Conservation (phyloP, 1,140 invertebrate genomes). For the Diabrotica undecimpunctata region DNA sequence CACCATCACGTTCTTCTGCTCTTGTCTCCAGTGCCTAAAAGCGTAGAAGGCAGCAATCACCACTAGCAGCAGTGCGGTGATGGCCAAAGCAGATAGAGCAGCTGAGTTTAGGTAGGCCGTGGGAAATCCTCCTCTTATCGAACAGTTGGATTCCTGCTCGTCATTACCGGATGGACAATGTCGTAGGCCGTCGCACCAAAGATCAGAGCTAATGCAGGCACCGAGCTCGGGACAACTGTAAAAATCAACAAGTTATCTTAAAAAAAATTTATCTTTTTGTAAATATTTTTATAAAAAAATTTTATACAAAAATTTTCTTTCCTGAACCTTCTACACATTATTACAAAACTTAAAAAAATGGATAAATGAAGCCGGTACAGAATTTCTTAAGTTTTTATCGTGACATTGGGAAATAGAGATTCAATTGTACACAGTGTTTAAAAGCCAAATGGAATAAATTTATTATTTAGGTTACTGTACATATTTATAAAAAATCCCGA, state of each 20-base stretch:
- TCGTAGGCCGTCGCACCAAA: constrained; percentile 70
- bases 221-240: constrained; percentile 65
- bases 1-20: constrained; percentile 44
- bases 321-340: no score
- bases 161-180: constrained; percentile 74
- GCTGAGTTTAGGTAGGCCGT: constrained; percentile 53
- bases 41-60: constrained; percentile 37
- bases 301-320: no score
- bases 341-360: no score
- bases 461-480: no score
- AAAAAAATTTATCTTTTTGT: no score
- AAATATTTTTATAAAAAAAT: no score
- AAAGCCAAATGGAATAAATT: no score
- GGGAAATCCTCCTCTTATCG: constrained; percentile 64
- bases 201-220: constrained; percentile 66
- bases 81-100: constrained; percentile 28
- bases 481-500: no score
- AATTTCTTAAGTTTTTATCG: no score
- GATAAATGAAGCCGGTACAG: no score
- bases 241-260: constrained; percentile 25
- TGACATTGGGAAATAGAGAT: no score
- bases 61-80: constrained; percentile 32
- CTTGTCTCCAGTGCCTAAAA: constrained; percentile 40
- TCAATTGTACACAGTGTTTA: no score
- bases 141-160: constrained; percentile 68